Base-by-base conservation (phyloP, 2,113 vertebrate species). In the Scalopus aquaticus region DNA sequence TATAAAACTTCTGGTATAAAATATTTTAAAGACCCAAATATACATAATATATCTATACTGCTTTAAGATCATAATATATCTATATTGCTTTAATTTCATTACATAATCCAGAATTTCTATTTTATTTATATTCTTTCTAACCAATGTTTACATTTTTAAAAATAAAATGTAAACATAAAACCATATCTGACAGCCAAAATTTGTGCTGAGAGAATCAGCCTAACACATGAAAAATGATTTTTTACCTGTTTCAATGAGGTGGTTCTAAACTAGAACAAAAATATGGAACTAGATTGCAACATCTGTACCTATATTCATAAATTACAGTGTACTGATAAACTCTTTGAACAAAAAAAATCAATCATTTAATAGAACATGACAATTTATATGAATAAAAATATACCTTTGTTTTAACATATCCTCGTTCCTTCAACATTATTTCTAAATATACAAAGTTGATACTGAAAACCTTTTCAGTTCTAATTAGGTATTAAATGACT, bases 401-500 rank as follows among this genome's bases (percentile, higher is more conserved):
- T 88, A 87, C 37, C 65, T 84, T 46, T 35, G 67, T 72, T 90
- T 60, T 4, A 81, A n/a, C 49, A 72, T 81, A 93, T 62, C 51
- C 30, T 88, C 81, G 81, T 5, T 79, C 87, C 86, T 77, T 97
- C 32, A 97, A 2, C 54, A 49, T 32, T 20, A 90, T 88, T 58
- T 95, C 82, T 49, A 69, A 95, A 44, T 16, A 49, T 4, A 79
- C 7, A 16, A 64, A 97, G 82, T 24, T 69, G 35, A 97, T 95
- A 94, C 35, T 32, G 28, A 87, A 88, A 93, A 39, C 24, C 39
- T 91, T 95, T 95, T 93, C 51, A 85, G 84, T 92, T 91, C 30
- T 24, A 95, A 6, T 81, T 97, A 70, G 51, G 97, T 94, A 79
- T 95, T 93, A 70, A 96, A 84, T 93, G 74, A 90, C 64, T 96